Conservation (phyloP, 2,797 vertebrate species). For the Eremophila alpestris region DNA sequence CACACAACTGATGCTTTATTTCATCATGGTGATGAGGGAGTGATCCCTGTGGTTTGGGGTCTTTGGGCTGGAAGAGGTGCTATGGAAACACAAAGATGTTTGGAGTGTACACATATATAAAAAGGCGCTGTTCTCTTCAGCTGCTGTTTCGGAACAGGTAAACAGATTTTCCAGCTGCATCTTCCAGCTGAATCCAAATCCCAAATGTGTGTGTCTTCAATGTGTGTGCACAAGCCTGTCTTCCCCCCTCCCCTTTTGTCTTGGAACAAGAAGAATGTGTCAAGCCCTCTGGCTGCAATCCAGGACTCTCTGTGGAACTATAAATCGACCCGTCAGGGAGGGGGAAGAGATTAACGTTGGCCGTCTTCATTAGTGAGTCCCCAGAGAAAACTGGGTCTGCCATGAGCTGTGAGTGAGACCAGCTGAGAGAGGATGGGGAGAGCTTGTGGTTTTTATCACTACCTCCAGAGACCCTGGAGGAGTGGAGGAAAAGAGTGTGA, state of each 20-base stretch:
- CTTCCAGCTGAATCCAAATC: constrained; percentile 39
- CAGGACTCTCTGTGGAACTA: constrained; percentile 82
- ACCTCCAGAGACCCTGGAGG: constrained; percentile 64
- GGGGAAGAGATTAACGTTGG: constrained; percentile 82
- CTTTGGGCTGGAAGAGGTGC: constrained; percentile 37
- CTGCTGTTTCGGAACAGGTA: constrained; percentile 10
- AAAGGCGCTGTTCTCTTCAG: neutral
- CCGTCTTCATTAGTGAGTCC: constrained; percentile 83
- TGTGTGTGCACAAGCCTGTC: neutral
- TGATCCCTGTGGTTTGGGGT: constrained; percentile 37
- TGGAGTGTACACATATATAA: neutral
- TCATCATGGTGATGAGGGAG: constrained; percentile 39
- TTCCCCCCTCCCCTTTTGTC: constrained; percentile 11
- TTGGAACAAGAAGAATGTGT: constrained; percentile 77
- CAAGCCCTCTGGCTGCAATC: constrained; percentile 79
- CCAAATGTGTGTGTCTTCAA: neutral
- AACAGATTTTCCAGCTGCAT: constrained; percentile 41
- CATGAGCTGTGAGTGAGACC: constrained; percentile 75
- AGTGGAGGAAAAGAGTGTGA: constrained; percentile 66
- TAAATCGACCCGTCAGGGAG: constrained; percentile 84
- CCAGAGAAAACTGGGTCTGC: constrained; percentile 76
- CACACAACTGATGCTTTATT: constrained; percentile 34
- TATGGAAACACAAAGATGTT: constrained; percentile 38
- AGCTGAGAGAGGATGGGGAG: constrained; percentile 72
- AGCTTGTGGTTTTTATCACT: constrained; percentile 64